phyloP scores from a whole-genome alignment of 2,888 invertebrate genomes.

The Microplitis manilae region DNA sequence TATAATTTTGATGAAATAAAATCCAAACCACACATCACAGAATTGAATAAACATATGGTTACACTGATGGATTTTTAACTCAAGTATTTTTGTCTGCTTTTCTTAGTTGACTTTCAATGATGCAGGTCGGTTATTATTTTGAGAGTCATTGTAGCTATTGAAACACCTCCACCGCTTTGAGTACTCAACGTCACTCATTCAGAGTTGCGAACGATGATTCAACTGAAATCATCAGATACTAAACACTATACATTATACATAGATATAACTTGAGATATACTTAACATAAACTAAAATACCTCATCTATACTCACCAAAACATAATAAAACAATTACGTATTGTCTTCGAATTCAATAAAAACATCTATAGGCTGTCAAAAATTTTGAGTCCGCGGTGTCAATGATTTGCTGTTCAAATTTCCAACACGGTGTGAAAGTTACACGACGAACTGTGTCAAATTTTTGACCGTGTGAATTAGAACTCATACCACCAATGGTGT shows the following conservation, averaged over 20 bases:
- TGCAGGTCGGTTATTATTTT: conserved; percentile 33
- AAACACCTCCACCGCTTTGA: conserved; percentile 26
- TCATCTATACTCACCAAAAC: not conserved
- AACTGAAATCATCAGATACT: conserved; percentile 29
- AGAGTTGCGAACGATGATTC: conserved; percentile 34
- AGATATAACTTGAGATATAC: conserved; percentile 11
- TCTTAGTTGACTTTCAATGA: conserved; percentile 28
- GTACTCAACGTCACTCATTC: conserved; percentile 38
- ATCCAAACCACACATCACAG: not conserved
- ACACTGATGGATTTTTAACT: conserved; percentile 13
- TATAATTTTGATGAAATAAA: not conserved
- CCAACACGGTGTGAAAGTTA: too few relatives aligned
- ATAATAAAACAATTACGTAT: not conserved
- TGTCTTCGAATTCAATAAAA: not conserved
- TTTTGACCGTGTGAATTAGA: too few relatives aligned
- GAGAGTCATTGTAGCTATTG: conserved; percentile 36
- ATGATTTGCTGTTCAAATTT: too few relatives aligned
- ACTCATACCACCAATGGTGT: too few relatives aligned
- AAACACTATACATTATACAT: conserved; percentile 4
- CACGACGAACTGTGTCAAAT: too few relatives aligned
- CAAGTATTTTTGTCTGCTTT: conserved; percentile 30
- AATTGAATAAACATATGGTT: not conserved
- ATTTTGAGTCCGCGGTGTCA: too few relatives aligned
- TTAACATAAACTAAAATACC: not conserved
- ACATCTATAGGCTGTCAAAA: too few relatives aligned